phyloP scores from a whole-genome alignment of 2,888 invertebrate genomes.

The Eumerus sabulonum region DNA sequence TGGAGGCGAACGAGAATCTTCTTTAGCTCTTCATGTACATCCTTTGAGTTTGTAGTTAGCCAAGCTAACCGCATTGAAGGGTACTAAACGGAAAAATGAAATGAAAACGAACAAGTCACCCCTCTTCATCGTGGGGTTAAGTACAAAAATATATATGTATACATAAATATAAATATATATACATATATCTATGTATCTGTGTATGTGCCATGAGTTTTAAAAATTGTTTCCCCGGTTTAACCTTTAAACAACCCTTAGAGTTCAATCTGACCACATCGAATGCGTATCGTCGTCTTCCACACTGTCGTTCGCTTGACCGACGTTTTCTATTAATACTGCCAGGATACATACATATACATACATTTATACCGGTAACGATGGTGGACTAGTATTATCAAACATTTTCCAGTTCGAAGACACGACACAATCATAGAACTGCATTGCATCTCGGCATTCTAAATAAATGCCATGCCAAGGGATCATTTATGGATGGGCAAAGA shows the following conservation, averaged over 20 bases:
- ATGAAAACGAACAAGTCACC: no score
- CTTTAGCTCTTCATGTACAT: no score
- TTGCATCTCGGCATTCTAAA: slow-evolving; percentile 57
- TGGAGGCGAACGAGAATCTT: no score
- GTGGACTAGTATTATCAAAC: slow-evolving; percentile 23
- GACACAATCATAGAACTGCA: slow-evolving; percentile 60
- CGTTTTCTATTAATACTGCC: slow-evolving; percentile 10
- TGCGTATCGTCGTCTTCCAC: slow-evolving; percentile 51
- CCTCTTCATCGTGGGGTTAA: no score
- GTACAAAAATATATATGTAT: no score
- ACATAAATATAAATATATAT: not conserved
- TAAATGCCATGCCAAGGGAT: slow-evolving; percentile 50
- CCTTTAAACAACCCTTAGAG: slow-evolving; percentile 30
- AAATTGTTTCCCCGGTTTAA: slow-evolving; percentile 3
- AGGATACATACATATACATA: not conserved
- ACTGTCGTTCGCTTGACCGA: slow-evolving; percentile 49
- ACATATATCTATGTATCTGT: no score
- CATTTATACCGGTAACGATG: no score
- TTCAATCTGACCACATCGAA: slow-evolving; percentile 36
- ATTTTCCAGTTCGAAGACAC: slow-evolving; percentile 36
- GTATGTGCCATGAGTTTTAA: no score
- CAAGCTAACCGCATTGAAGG: not conserved
- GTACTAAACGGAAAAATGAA: not conserved
- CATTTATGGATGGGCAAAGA: slow-evolving; percentile 55
- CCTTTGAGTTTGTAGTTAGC: not conserved